Evolutionary conservation across 1,140 invertebrate species (phyloP).

Genomic region (Bombus vancouverensis): DNA sequence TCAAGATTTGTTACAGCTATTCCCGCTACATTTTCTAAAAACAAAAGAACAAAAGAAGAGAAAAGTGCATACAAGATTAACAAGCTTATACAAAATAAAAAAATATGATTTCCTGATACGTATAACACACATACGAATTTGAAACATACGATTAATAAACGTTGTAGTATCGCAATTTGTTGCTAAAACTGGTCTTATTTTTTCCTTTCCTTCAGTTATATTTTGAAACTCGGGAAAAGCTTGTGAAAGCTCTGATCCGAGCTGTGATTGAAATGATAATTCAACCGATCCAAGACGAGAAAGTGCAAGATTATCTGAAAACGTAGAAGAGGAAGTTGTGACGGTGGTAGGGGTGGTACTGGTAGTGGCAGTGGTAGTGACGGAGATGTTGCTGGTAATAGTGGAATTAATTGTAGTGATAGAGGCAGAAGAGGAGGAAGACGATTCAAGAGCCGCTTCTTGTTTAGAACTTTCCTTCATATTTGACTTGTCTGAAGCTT

Average conservation of each 20-base stretch:
- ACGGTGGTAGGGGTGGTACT: not conserved
- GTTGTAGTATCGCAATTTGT: constrained; percentile 47
- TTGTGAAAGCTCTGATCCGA: constrained; percentile 69
- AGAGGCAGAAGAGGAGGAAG: not conserved
- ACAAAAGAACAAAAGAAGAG: not conserved
- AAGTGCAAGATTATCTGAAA: constrained; percentile 60
- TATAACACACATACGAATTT: not conserved
- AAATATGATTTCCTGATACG: not conserved
- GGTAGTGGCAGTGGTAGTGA: not conserved
- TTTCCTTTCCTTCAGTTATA: constrained; percentile 62
- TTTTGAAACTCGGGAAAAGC: constrained; percentile 71
- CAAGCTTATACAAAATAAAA: not conserved
- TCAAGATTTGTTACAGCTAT: constrained; percentile 64
- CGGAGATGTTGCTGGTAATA: not conserved
- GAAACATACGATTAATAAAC: constrained; percentile 62
- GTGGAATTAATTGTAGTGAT: not conserved
- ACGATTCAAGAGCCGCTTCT: not conserved
- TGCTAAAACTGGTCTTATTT: constrained; percentile 54
- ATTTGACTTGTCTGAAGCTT: not conserved
- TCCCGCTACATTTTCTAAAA: constrained; percentile 68
- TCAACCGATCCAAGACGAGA: constrained; percentile 58
- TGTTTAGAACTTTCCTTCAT: not conserved
- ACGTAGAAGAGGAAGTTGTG: constrained; percentile 9
- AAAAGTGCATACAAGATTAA: not conserved
- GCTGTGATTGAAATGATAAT: constrained; percentile 69